Conservation (phyloP, 2,888 invertebrate genomes). For the Alcis repandata region DNA sequence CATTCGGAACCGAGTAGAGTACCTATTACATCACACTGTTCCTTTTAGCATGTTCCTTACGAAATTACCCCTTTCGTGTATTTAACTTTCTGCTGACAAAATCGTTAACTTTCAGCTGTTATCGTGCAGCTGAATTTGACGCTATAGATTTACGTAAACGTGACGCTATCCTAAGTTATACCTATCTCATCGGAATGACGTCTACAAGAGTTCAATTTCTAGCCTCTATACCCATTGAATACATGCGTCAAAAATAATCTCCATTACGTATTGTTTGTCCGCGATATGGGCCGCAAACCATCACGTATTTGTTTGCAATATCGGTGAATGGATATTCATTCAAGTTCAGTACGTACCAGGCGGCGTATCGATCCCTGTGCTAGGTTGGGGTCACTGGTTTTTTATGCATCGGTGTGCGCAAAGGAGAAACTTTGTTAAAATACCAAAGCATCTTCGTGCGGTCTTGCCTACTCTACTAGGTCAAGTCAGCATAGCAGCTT, state of each 20-base stretch:
- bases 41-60: too few relatives aligned
- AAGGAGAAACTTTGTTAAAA: not conserved
- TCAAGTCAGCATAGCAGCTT: too few relatives aligned
- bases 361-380: not conserved
- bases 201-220: conserved; percentile 11
- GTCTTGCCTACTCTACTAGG: too few relatives aligned
- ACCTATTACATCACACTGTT: too few relatives aligned
- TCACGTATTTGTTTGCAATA: conserved; percentile 17
- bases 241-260: conserved; percentile 32
- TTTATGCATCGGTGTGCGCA: not conserved
- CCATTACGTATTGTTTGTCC: conserved; percentile 17
- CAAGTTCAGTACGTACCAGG: conserved; percentile 4
- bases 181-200: conserved; percentile 10
- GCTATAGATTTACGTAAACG: not conserved
- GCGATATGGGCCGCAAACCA: conserved; percentile 17
- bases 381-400: not conserved
- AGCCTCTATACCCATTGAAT: conserved; percentile 3
- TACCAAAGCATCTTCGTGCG: not conserved
- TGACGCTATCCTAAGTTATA: not conserved
- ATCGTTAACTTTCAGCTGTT: too few relatives aligned
- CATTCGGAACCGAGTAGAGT: too few relatives aligned
- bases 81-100: too few relatives aligned
- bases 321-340: conserved; percentile 15
- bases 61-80: too few relatives aligned
- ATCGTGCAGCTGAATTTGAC: conserved; percentile 8